Conservation (phyloP, 2,888 invertebrate genomes). For the Kuschelorhynchus macadamiae region DNA sequence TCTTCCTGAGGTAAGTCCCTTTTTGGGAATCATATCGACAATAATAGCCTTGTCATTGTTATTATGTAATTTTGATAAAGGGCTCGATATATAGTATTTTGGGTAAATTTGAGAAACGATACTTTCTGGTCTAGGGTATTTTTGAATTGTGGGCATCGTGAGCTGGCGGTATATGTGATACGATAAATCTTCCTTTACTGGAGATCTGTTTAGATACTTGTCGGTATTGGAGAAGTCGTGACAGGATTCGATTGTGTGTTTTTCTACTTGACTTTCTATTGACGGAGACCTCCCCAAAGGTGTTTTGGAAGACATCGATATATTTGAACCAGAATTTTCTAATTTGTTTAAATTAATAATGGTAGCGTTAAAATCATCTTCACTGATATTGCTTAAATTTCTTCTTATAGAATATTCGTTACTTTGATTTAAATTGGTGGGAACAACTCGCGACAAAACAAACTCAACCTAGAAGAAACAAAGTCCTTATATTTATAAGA, state of each 20-base stretch:
- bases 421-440: slow-evolving; percentile 17
- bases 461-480: slow-evolving; percentile 70
- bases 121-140: not conserved
- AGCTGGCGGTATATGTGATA: not conserved
- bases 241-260: slow-evolving; percentile 65
- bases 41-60: slow-evolving; percentile 61
- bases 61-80: not conserved
- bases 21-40: slow-evolving; percentile 65
- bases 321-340: not conserved
- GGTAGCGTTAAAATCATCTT: not conserved
- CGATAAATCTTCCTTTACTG: slow-evolving; percentile 2
- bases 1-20: slow-evolving; percentile 40
- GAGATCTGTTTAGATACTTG: slow-evolving; percentile 55
- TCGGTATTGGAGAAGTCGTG: slow-evolving; percentile 63
- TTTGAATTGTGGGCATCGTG: not conserved
- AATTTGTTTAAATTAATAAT: slow-evolving; percentile 1
- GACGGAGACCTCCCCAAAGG: slow-evolving; percentile 19
- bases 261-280: slow-evolving; percentile 61
- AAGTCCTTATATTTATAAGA: too few species aligned
- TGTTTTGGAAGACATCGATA: not conserved
- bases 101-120: not conserved
- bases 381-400: slow-evolving; percentile 56
- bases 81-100: not conserved
- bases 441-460: slow-evolving; percentile 71
- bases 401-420: slow-evolving; percentile 43